Evolutionary conservation across 2,113 vertebrate species (phyloP), one percentile per base, ranked within the genome.

Genomic region (Chaenocephalus aceratus): DNA sequence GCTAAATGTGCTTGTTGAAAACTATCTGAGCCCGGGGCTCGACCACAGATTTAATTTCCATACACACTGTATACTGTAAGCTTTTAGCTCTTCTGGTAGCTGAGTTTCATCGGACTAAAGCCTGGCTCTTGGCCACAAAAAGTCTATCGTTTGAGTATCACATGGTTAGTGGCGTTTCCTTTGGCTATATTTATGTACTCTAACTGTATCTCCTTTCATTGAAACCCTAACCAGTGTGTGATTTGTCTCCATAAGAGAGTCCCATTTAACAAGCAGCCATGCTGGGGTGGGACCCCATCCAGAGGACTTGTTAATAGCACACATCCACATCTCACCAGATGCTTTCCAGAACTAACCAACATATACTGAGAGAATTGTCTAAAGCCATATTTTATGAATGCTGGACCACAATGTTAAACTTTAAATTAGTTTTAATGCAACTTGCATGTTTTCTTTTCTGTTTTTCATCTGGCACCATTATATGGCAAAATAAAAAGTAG

Each of bases 261-360:
- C 57, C 91, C 92, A 94, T 95, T 95, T 94, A 93, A 7, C 94
- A 92, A 92, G 94, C 86, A 93, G 89, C 85, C 93, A 79, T 91
- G 92, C 93, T 94, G 91, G 86, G 92, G 92, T 82, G 88, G 90
- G 91, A 88, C 92, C 84, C 79, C 86, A 71, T 91, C 89, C 75
- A 75, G 89, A 88, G 86, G 84, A 86, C 91, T 93, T 88, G 92
- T 91, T 93, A 94, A 94, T 90, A 92, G 86, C 87, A 81, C 89
- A 89, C 85, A 93, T 94, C 90, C 92, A 94, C 91, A 91, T 91
- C 79, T 75, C 93, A 93, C 89, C 92, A 93, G 91, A 94, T 90
- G 90, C 87, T 90, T 84, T 88, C 88, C 90, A 91, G 83, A 83
- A 73, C 83, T 89, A 86, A 91, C 83, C 87, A 89, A 80, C 88